phyloP scores from a whole-genome alignment of 2,888 invertebrate genomes.

The Leptarthrus brevirostris region DNA sequence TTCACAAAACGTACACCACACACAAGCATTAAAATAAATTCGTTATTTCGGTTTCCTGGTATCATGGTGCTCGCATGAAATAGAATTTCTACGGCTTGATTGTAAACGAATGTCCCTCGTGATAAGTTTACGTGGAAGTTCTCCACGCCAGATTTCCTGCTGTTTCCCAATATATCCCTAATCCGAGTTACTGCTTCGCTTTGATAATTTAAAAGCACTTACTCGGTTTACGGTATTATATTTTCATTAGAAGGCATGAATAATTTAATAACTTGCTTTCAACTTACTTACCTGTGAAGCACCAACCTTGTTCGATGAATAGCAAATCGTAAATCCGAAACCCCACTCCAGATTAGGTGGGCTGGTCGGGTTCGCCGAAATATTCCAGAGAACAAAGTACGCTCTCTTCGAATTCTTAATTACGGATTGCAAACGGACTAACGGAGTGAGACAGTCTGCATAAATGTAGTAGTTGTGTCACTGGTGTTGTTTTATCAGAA shows the following conservation, averaged over 20 bases:
- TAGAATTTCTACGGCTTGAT: neutral
- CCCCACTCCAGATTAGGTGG: neutral
- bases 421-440: neutral
- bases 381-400: neutral
- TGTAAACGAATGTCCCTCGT: constrained; percentile 2
- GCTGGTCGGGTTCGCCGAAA: neutral
- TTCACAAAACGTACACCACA: neutral
- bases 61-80: neutral
- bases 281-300: neutral
- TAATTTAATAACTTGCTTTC: constrained; percentile 12
- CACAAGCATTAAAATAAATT: constrained; percentile 1
- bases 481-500: too few relatives aligned
- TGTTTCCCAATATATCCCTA: neutral
- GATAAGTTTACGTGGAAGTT: constrained; percentile 24
- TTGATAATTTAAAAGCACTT: constrained; percentile 13
- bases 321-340: neutral
- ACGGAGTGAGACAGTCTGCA: neutral
- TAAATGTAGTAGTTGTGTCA: neutral
- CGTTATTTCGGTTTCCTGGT: neutral
- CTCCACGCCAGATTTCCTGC: neutral
- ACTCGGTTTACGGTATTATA: constrained; percentile 3
- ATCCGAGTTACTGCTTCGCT: neutral
- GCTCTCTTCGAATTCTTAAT: neutral
- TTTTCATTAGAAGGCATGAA: constrained; percentile 3
- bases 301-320: neutral